phyloP scores from a whole-genome alignment of 2,797 vertebrate genomes.

The Sphenodon punctatus region DNA sequence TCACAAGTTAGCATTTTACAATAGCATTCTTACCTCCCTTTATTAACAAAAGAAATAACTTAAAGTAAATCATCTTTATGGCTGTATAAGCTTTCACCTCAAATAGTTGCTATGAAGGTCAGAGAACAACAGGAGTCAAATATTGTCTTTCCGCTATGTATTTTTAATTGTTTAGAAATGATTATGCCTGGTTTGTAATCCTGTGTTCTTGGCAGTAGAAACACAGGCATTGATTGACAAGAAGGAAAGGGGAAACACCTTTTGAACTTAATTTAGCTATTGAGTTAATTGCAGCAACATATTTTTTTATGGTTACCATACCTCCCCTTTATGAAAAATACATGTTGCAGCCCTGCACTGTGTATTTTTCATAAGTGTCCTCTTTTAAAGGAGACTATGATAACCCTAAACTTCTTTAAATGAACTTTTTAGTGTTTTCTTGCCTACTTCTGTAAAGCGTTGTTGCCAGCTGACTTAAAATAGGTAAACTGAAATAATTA shows the following conservation, averaged over 20 bases:
- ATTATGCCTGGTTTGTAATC: background rate
- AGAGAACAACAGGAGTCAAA: constrained; percentile 22
- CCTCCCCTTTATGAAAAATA: too few species aligned
- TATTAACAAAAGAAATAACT: constrained; percentile 31
- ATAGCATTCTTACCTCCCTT: constrained; percentile 1
- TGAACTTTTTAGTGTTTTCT: constrained; percentile 3
- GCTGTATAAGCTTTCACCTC: constrained; percentile 26
- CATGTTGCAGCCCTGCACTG: too few species aligned
- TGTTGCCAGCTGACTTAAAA: background rate
- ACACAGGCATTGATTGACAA: background rate
- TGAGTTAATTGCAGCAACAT: background rate
- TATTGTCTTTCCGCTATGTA: background rate
- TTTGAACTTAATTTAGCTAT: background rate
- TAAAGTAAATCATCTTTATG: constrained; percentile 45
- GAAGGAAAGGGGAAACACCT: background rate
- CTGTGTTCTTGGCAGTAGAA: background rate
- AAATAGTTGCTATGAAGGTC: constrained; percentile 23
- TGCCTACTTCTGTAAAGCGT: background rate
- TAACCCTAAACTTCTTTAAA: too few species aligned
- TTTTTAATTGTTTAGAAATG: constrained; percentile 25
- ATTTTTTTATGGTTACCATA: too few species aligned
- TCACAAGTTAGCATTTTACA: constrained; percentile 44
- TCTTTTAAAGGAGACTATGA: too few species aligned
- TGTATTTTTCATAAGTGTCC: too few species aligned
- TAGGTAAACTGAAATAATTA: background rate